A percentile compares a stretch with the other conserved stretches of the same genome.
Evolutionary conservation across 2,113 vertebrate species (phyloP).

Genomic region (Cariama cristata): DNA sequence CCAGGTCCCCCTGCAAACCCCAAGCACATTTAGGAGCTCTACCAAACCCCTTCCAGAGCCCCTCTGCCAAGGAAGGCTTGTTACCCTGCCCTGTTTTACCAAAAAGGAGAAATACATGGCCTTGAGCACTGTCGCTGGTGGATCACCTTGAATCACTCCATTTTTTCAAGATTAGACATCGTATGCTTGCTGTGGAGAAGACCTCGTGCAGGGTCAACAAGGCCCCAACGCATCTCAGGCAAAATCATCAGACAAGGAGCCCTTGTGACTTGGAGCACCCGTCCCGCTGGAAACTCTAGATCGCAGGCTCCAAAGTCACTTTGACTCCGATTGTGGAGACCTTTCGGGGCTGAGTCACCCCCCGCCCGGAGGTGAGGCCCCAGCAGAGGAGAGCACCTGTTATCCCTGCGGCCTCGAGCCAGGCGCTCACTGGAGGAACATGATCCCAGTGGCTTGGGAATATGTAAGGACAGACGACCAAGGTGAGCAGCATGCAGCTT

Average conservation of each 20-base stretch:
- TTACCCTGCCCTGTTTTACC: not conserved
- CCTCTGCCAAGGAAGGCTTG: not conserved
- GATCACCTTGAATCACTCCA: not conserved
- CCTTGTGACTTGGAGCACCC: fast-evolving
- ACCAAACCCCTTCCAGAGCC: not conserved
- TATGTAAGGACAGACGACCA: not conserved
- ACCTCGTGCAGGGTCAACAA: not conserved
- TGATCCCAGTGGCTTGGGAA: not conserved
- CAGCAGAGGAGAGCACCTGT: constrained; percentile 36
- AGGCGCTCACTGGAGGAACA: not conserved
- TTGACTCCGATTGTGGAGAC: not conserved
- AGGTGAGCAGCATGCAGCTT: not conserved
- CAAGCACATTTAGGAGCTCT: not conserved
- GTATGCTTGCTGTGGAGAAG: fast-evolving
- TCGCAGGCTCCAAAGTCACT: not conserved
- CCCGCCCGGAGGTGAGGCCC: not conserved
- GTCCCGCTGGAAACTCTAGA: not conserved
- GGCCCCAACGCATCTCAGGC: fast-evolving
- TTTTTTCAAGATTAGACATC: not conserved
- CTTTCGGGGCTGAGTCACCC: not conserved
- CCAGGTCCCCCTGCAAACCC: not conserved
- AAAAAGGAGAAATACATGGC: fast-evolving
- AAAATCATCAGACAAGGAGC: not conserved
- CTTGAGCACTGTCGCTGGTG: fast-evolving
- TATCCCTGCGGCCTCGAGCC: not conserved